phyloP scores from a whole-genome alignment of 1,140 invertebrate species.

The Eubasilissa regina region DNA sequence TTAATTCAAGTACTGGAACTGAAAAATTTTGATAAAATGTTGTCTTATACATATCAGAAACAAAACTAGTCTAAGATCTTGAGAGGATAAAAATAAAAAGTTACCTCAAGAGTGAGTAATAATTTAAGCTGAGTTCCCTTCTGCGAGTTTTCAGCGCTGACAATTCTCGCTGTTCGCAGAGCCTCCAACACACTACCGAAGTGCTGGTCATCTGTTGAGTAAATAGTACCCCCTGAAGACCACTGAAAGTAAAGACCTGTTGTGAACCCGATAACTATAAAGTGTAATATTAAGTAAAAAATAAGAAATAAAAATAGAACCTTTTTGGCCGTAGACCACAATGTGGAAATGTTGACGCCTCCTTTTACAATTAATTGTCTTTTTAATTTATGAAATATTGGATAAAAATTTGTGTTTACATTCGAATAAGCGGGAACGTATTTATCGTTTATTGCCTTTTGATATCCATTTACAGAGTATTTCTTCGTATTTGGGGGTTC shows the following conservation, averaged over 20 bases:
- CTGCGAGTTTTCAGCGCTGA: conserved; percentile 81
- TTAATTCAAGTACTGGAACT: too few relatives aligned
- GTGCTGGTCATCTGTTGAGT: conserved; percentile 76
- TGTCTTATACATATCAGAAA: neutral
- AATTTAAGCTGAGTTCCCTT: conserved; percentile 94
- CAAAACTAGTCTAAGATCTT: too few relatives aligned
- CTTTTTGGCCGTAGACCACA: conserved; percentile 67
- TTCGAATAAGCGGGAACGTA: conserved; percentile 65
- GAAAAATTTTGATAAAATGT: neutral
- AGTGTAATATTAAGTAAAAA: neutral
- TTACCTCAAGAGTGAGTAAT: conserved; percentile 80
- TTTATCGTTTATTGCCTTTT: conserved; percentile 59
- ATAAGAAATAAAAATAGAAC: conserved; percentile 51
- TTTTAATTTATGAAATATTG: conserved; percentile 65
- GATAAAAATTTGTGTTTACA: conserved; percentile 66
- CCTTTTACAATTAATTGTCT: conserved; percentile 62
- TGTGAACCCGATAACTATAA: neutral
- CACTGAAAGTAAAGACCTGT: conserved; percentile 72
- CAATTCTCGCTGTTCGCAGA: conserved; percentile 80
- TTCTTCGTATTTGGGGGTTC: conserved; percentile 59
- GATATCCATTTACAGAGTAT: conserved; percentile 63
- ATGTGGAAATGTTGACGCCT: conserved; percentile 64
- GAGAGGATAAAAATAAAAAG: neutral
- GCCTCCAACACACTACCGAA: conserved; percentile 82
- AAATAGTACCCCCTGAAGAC: conserved; percentile 78